These are phyloP conservation scores for Andrena cerasifolii DNA, from an alignment of 1,140 invertebrate species.

Conservation along the genomic window DNA sequence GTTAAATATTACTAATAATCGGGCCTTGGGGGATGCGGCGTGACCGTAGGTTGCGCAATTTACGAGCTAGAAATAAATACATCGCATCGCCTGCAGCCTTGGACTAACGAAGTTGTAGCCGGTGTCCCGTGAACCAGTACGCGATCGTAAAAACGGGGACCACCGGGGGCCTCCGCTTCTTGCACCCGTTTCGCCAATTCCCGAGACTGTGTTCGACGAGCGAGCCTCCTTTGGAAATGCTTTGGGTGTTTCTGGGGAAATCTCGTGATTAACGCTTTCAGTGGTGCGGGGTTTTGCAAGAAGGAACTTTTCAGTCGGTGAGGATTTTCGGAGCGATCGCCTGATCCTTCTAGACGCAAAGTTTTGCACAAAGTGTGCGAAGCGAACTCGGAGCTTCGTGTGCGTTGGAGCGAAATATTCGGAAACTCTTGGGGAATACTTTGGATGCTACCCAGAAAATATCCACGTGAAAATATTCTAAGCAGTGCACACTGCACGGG, in stretches of 20 bases:
- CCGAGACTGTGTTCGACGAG: background rate
- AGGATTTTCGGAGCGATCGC: no score
- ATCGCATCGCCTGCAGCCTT: constrained; percentile 42
- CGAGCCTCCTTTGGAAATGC: background rate
- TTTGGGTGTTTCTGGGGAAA: background rate
- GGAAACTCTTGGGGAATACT: no score
- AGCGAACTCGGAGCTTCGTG: no score
- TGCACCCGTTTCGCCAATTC: constrained; percentile 17
- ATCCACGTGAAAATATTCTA: no score
- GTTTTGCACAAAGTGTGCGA: no score
- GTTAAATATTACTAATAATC: constrained; percentile 46
- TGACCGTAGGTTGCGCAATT: constrained; percentile 38
- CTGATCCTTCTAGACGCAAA: no score
- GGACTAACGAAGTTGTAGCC: constrained; percentile 49
- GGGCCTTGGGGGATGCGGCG: background rate
- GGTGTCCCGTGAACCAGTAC: constrained; percentile 29
- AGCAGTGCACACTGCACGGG: no score
- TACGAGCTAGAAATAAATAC: constrained; percentile 42
- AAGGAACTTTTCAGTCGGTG: no score
- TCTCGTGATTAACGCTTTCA: background rate
- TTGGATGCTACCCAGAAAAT: no score
- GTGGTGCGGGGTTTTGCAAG: no score
- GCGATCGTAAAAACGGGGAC: constrained; percentile 34
- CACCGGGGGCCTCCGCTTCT: constrained; percentile 39
- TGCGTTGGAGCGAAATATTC: no score